Evolutionary conservation across 2,797 vertebrate species (phyloP), one percentile per base, ranked within the genome.

Genomic region (Liparis tanakae): DNA sequence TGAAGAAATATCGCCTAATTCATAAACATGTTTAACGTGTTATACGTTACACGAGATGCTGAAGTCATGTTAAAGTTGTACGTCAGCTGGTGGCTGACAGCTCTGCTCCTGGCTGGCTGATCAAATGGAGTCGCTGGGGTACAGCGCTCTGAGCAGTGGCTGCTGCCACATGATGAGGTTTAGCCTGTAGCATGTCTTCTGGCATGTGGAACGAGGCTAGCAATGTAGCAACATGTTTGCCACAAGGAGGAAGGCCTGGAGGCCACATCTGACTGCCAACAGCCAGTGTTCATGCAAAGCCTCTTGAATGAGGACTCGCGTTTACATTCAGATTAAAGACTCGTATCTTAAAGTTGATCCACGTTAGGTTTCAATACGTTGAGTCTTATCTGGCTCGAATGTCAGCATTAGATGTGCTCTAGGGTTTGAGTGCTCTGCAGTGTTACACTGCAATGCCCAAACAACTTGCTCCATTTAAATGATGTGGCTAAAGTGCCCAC

Each of bases 131-230:
- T 44, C 10, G 33, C 30, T 62, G 14, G 22, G 6, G 2, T 50
- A 20, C 12, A 36, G 22, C 39, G 43, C 25, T 70, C 39, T 53
- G 43, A 7, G 30, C 22, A 10, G 57, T 46, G 43, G 25, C 44
- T 61, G 15, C 60, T 70, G 41, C 22, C 53, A 18, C 37, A n/a
- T 13, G 55, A 57, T 65, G 33, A 60, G 50, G 7, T 54, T 70
- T n/a, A 74, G 58, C 18, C 39, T 67, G 74, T 62, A 65, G 74
- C 64, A 65, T 56, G 70, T 75, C 73, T 67, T 67, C 51, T 87
- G 72, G 78, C 87, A 88, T 93, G 85, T 87, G 79, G 72, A 80
- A 55, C 67, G 43, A 59, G 69, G 85, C 76, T 88, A 88, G 78
- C 88, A 64, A 62, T 70, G 80, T 86, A 89, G 82, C 85, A 81